phyloP scores from a whole-genome alignment of 2,113 vertebrate genomes.

The Ranitomeya imitator region DNA sequence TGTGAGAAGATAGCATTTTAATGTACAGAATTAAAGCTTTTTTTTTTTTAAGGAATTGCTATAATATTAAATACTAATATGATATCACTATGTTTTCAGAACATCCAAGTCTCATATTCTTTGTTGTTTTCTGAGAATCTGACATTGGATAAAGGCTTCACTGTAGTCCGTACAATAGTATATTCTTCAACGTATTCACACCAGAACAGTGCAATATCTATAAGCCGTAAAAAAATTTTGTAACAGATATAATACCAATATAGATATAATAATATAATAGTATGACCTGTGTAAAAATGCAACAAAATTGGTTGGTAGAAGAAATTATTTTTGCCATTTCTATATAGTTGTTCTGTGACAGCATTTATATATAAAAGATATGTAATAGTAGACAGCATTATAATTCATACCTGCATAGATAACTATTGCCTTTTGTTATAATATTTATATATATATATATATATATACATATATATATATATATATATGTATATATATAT shows the following conservation, averaged over 20 bases:
- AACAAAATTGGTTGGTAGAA: not conserved
- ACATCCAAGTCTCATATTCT: not conserved
- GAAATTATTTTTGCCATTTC: not conserved
- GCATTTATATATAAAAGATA: not conserved
- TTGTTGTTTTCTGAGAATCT: not conserved
- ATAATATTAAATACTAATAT: not conserved
- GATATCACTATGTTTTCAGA: not conserved
- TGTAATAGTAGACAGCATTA: not conserved
- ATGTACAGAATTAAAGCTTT: not conserved
- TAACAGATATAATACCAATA: too few species aligned
- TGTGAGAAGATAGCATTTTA: not conserved
- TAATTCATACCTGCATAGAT: not conserved
- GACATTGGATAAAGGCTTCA: not conserved
- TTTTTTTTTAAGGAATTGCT: not conserved
- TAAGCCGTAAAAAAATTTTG: not conserved
- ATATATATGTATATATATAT: too few species aligned
- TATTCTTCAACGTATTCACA: not conserved
- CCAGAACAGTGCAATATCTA: not conserved
- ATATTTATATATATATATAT: too few species aligned
- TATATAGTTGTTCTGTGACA: not conserved
- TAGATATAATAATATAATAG: not conserved
- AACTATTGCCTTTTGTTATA: too few species aligned
- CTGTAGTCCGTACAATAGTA: not conserved
- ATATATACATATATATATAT: too few species aligned
- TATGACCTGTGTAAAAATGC: not conserved